Evolutionary conservation across 2,797 vertebrate genomes (phyloP), one percentile per base, ranked within the genome.

Genomic region (Varecia variegata): DNA sequence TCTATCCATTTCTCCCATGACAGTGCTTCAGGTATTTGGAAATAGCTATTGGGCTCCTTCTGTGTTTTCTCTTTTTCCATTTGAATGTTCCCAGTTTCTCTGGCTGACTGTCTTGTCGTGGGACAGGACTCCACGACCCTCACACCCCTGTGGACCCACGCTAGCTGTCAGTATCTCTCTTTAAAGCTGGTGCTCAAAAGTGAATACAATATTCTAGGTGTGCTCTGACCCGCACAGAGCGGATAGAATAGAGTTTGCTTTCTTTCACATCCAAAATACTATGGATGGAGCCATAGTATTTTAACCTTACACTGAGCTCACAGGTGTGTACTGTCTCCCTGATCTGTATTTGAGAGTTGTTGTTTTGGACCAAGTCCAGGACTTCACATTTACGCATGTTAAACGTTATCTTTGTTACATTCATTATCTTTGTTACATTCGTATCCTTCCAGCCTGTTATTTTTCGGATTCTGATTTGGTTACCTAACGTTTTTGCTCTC

Each of bases 401-500:
- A 93, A 88, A 84, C 80, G n/a, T 25, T 67, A 60, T 60, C n/a
- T 70, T 93, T 80, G 74, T 91, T 83, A 79, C 45, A 86, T 43
- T 80, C 23, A n/a, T 25, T 67, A 60, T 60, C n/a, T 70, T 93
- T 80, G 74, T 91, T 83, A 79, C 45, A 86, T 43, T 80, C 23
- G 50, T 84, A 80, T 62, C n/a, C 45, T 89, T 62, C 45, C 11
- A 71, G 35, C 25, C 76, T 54, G 8, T 84, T 89, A 20, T 13
- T 58, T 88, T 90, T 93, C 67, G 15, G 12, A 67, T 84, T 93
- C 76, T 93, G 52, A 38, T 47, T 76, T 82, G 52, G 27, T 79
- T 86, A 83, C 35, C 54, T 62, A 70, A 79, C 1, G 4, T n/a
- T 76, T 32, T 32, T 70, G 17, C 2, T 17, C 35, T 81, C 38